Evolutionary conservation across 2,113 vertebrate species (phyloP).

Genomic region (Paracanthobrama guichenoti): DNA sequence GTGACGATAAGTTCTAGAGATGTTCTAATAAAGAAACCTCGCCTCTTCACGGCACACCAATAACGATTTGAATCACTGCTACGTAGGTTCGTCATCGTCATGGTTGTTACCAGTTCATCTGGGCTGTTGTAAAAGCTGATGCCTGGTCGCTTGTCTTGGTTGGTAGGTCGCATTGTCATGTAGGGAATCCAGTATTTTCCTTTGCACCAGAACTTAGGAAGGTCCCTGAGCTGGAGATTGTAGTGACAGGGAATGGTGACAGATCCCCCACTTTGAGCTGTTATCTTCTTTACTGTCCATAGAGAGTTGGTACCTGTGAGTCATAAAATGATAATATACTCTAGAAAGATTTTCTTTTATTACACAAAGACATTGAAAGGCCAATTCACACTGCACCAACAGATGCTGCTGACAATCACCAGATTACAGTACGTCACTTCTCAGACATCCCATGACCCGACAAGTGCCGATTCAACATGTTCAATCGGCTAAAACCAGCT

Average conservation of each 20-base stretch:
- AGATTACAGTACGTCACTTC: too few relatives aligned
- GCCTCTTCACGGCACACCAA: conserved; percentile 46
- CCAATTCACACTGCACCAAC: too few relatives aligned
- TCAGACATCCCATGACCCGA: too few relatives aligned
- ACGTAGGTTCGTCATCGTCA: conserved; percentile 44
- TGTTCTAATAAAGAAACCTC: conserved; percentile 8
- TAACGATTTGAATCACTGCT: conserved; percentile 44
- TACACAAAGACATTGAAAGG: neutral
- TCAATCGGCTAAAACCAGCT: too few relatives aligned
- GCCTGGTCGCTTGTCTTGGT: neutral
- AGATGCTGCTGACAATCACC: too few relatives aligned
- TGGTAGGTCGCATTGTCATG: neutral
- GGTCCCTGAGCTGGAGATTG: neutral
- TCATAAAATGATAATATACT: neutral
- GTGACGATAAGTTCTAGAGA: conserved; percentile 48
- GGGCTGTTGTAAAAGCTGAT: conserved; percentile 35
- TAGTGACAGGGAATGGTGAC: conserved; percentile 57
- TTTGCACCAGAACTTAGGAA: conserved; percentile 51
- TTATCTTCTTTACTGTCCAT: conserved; percentile 51
- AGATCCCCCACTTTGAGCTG: conserved; percentile 19
- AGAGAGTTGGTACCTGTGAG: conserved; percentile 36
- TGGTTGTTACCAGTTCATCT: conserved; percentile 41
- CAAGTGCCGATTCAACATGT: too few relatives aligned
- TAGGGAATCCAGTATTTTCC: conserved; percentile 42
- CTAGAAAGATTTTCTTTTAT: neutral